phyloP scores from a whole-genome alignment of 2,113 vertebrate species.

The Macroglossus sobrinus region DNA sequence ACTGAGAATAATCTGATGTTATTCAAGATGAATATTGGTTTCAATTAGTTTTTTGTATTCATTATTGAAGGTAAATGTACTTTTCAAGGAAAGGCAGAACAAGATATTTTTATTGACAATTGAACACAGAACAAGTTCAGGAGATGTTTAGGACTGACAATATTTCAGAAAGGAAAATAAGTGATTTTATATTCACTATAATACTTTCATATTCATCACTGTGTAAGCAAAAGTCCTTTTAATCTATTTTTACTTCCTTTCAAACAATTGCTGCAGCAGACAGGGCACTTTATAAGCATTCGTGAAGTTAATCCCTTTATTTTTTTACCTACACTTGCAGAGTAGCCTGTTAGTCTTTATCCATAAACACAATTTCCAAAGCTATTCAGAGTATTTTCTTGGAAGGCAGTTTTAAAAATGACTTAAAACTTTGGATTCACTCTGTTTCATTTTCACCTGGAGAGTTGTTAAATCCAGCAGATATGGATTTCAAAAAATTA shows the following conservation, averaged over 20 bases:
- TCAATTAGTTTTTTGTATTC: conserved; percentile 23
- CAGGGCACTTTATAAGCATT: neutral
- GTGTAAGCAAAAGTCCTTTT: neutral
- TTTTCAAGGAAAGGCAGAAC: neutral
- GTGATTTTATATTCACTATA: neutral
- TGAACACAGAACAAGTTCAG: conserved; percentile 13
- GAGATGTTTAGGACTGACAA: neutral
- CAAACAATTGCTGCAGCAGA: conserved; percentile 33
- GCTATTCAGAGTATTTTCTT: neutral
- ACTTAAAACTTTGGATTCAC: conserved; percentile 5
- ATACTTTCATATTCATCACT: conserved; percentile 11
- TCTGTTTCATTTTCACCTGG: neutral
- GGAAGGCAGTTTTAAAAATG: neutral
- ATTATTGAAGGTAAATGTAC: neutral
- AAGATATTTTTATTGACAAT: conserved; percentile 7
- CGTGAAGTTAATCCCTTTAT: neutral
- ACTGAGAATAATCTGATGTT: neutral
- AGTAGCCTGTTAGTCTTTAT: neutral
- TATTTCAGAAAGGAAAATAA: conserved; percentile 15
- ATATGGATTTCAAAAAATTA: neutral
- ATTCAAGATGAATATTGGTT: conserved; percentile 25
- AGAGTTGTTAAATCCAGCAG: neutral
- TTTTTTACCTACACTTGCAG: neutral
- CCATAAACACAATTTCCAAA: neutral
- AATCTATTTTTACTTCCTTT: conserved; percentile 37